Evolutionary conservation across 2,888 invertebrate species (phyloP).

Genomic region (Limnephilus rhombicus): DNA sequence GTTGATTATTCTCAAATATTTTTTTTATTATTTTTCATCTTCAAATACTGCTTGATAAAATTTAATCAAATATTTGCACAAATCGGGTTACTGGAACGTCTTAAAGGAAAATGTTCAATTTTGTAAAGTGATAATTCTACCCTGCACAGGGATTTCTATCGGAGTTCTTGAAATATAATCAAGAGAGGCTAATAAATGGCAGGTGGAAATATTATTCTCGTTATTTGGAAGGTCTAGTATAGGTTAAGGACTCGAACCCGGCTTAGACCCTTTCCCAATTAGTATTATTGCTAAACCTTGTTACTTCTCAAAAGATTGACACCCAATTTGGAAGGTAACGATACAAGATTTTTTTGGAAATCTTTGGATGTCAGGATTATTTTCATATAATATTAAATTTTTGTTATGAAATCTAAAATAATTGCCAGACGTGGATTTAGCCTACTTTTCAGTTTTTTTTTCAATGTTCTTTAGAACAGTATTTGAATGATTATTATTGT

Average conservation of each 20-base stretch:
- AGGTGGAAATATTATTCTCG: conserved; percentile 11
- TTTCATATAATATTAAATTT: too few species aligned
- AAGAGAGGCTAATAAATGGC: conserved; percentile 13
- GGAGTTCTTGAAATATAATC: conserved; percentile 29
- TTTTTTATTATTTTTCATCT: background rate
- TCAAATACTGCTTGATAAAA: background rate
- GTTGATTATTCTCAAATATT: background rate
- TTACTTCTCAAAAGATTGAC: background rate
- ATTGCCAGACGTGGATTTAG: too few species aligned
- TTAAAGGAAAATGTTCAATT: conserved; percentile 21
- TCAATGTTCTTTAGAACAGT: too few species aligned
- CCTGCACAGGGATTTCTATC: background rate
- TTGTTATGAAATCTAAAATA: too few species aligned
- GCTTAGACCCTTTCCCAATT: background rate
- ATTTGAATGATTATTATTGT: too few species aligned
- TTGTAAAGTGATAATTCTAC: conserved; percentile 10
- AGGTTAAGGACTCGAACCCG: background rate
- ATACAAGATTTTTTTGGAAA: background rate
- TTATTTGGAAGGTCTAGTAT: conserved; percentile 12
- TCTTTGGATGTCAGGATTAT: too few species aligned
- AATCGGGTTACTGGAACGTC: background rate
- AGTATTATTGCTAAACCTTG: background rate
- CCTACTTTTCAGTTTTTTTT: too few species aligned
- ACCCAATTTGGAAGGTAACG: background rate
- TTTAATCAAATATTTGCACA: conserved; percentile 33